A percentile compares a stretch with the other conserved stretches of the same genome.
Conservation (phyloP, 2,888 invertebrate genomes). For the Amiota communis region DNA sequence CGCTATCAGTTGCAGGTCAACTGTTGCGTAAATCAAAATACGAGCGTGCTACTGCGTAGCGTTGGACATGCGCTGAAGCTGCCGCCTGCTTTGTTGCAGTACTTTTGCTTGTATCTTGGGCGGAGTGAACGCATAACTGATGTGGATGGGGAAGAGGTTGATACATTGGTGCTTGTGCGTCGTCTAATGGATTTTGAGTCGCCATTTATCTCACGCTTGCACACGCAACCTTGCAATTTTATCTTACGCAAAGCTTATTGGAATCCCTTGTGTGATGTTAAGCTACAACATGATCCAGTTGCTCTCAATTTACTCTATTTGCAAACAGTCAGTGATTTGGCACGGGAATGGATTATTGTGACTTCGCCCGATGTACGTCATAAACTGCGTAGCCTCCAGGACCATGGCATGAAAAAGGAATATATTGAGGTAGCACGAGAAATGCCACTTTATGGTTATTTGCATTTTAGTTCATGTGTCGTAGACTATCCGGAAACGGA, state of each 20-base stretch:
- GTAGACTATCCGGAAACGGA: slow-evolving; percentile 83
- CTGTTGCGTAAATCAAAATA: slow-evolving; percentile 86
- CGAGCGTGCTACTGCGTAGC: slow-evolving; percentile 87
- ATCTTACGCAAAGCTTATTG: slow-evolving; percentile 93
- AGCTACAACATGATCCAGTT: slow-evolving; percentile 86
- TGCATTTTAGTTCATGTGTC: slow-evolving; percentile 82
- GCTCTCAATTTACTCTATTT: slow-evolving; percentile 89
- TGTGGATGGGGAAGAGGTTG: slow-evolving; percentile 76
- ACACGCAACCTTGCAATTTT: slow-evolving; percentile 85
- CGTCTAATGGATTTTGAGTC: slow-evolving; percentile 97
- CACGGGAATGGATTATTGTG: slow-evolving; percentile 88
- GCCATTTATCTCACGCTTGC: slow-evolving; percentile 89
- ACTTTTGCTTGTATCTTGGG: slow-evolving; percentile 92
- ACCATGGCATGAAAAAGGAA: slow-evolving; percentile 88
- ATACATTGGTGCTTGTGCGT: slow-evolving; percentile 83
- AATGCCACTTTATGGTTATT: slow-evolving; percentile 91
- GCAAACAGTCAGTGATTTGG: slow-evolving; percentile 90
- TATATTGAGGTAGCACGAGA: slow-evolving; percentile 89
- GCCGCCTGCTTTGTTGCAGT: slow-evolving; percentile 84
- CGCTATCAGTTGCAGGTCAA: slow-evolving; percentile 87
- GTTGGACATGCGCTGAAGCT: slow-evolving; percentile 87
- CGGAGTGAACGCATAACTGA: slow-evolving; percentile 77
- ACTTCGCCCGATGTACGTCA: slow-evolving; percentile 78
- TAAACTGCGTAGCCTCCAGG: slow-evolving; percentile 81
- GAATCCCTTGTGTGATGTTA: slow-evolving; percentile 88